A percentile compares a stretch with the other conserved stretches of the same genome.
Conservation (phyloP, 1,140 invertebrate species). For the Oedothorax gibbosus region DNA sequence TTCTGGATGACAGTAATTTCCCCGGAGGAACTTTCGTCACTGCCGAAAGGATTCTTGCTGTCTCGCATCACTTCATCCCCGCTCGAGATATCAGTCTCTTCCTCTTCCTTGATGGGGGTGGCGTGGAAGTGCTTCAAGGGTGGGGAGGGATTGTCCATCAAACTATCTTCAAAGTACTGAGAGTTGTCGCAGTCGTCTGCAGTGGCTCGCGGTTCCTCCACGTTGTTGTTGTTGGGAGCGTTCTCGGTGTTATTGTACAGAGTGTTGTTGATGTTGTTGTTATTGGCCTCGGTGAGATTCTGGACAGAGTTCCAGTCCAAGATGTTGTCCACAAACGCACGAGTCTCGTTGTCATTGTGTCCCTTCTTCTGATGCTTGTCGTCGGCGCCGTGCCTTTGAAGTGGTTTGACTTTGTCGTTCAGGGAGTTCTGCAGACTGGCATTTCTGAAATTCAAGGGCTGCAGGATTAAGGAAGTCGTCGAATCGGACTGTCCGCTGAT, state of each 20-base stretch:
- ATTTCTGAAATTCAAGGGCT: slow-evolving; percentile 50
- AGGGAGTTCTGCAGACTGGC: slow-evolving; percentile 50
- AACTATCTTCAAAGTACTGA: slow-evolving; percentile 64
- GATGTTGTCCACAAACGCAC: slow-evolving; percentile 44
- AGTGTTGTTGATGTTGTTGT: slow-evolving; percentile 55
- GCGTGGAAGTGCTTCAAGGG: slow-evolving; percentile 59
- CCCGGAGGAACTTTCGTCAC: slow-evolving; percentile 62
- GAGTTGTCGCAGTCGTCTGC: slow-evolving; percentile 61
- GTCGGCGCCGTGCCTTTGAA: slow-evolving; percentile 52
- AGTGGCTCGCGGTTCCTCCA: slow-evolving; percentile 20
- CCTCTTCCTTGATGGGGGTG: slow-evolving; percentile 64
- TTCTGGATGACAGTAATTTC: slow-evolving; percentile 55
- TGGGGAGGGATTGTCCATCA: slow-evolving; percentile 59
- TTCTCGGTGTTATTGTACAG: slow-evolving; percentile 15
- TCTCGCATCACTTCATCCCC: slow-evolving; percentile 63
- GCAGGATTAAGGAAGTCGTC: slow-evolving; percentile 51
- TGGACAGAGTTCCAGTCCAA: slow-evolving; percentile 51
- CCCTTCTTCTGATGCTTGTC: neutral
- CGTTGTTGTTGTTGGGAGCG: slow-evolving; percentile 50
- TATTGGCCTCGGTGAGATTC: slow-evolving; percentile 53
- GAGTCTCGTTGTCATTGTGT: slow-evolving; percentile 41
- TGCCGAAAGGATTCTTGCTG: slow-evolving; percentile 59
- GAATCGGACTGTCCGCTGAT: slow-evolving; percentile 55
- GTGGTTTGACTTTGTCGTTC: slow-evolving; percentile 55
- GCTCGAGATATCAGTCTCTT: slow-evolving; percentile 62